Evolutionary conservation across 2,113 vertebrate genomes (phyloP).

Genomic region (Notothenia coriiceps): DNA sequence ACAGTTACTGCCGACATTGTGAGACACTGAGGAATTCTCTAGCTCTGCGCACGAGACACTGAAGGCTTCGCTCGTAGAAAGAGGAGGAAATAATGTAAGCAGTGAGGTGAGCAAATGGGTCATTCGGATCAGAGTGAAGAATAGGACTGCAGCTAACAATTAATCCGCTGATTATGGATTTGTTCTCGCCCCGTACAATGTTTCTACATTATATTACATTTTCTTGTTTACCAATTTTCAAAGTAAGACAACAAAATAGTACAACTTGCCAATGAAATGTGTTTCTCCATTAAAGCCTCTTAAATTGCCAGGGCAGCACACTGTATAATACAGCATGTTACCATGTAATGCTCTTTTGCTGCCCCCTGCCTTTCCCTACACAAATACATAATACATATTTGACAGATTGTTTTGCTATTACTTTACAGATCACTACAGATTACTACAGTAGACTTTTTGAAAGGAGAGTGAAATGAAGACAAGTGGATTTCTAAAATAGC

Average conservation of each 20-base stretch:
- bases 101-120: not conserved
- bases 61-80: not conserved
- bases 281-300: conserved; percentile 52
- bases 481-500: not conserved
- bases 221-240: not conserved
- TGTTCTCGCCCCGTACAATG: not conserved
- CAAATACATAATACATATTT: conserved; percentile 76
- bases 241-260: not conserved
- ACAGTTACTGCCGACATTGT: conserved; percentile 6
- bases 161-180: not conserved
- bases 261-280: too few species aligned
- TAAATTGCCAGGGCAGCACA: not conserved
- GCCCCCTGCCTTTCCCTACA: conserved; percentile 59
- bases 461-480: conserved; percentile 1
- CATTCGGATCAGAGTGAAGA: not conserved
- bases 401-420: conserved; percentile 48
- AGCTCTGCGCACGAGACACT: not conserved
- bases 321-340: conserved; percentile 5
- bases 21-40: conserved; percentile 10
- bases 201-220: not conserved
- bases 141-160: not conserved
- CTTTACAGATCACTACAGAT: conserved; percentile 37
- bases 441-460: not conserved
- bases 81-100: not conserved
- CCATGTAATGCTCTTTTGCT: conserved; percentile 48